Evolutionary conservation across 2,113 vertebrate species (phyloP).

Genomic region (Lepidothrix coronata): DNA sequence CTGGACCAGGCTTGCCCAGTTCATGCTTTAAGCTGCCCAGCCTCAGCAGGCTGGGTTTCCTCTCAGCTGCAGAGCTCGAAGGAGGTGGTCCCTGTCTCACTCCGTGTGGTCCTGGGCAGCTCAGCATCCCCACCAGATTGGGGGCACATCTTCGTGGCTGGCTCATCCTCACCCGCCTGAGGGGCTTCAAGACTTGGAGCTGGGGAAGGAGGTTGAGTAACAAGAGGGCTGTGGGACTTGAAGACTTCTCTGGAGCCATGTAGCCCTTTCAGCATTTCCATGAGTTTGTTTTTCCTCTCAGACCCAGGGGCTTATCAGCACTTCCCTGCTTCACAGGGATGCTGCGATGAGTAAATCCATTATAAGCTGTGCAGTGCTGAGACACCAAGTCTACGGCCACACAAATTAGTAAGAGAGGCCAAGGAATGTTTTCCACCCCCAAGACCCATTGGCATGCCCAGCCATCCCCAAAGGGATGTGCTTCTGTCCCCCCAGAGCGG

Average conservation of each 20-base stretch:
- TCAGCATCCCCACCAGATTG: not conserved
- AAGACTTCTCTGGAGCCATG: not conserved
- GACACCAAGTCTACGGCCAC: not conserved
- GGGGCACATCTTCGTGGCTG: not conserved
- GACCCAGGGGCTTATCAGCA: not conserved
- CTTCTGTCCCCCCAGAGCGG: fast-evolving
- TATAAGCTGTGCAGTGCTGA: not conserved
- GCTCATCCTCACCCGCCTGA: not conserved
- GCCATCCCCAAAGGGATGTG: not conserved
- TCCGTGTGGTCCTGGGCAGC: not conserved
- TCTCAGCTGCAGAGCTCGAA: not conserved
- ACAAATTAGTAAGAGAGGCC: not conserved
- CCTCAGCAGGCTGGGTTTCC: not conserved
- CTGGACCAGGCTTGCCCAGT: not conserved
- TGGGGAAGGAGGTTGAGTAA: not conserved
- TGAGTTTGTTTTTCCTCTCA: not conserved
- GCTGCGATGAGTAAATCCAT: not conserved
- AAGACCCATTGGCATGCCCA: not conserved
- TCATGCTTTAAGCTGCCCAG: not conserved
- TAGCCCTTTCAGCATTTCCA: not conserved
- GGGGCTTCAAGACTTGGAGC: not conserved
- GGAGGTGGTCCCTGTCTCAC: not conserved
- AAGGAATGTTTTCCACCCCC: not conserved
- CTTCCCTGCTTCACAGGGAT: not conserved
- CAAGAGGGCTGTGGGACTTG: not conserved